Percentiles rank a stretch among this genome's conserved stretches.
Conservation (phyloP, 2,113 vertebrate species). For the Aspidoscelis tigris region DNA sequence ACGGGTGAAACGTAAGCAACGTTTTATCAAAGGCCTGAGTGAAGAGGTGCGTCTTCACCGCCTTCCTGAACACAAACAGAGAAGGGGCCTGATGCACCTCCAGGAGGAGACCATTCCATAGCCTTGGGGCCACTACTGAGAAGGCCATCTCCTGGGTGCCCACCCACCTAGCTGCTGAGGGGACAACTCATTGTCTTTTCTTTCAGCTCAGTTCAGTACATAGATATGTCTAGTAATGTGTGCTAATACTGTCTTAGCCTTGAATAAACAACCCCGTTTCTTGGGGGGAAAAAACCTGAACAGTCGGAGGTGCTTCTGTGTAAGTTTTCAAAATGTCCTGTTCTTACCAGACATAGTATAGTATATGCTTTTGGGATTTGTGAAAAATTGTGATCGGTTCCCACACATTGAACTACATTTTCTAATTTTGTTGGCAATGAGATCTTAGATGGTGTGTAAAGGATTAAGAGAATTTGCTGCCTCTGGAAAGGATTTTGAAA, state of each 20-base stretch:
- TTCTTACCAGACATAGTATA: background rate
- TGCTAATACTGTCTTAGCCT: background rate
- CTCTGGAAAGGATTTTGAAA: constrained; percentile 71
- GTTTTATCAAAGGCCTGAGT: too few species aligned
- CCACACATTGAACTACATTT: constrained; percentile 19
- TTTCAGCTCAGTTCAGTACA: background rate
- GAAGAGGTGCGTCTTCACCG: too few species aligned
- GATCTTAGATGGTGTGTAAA: constrained; percentile 19
- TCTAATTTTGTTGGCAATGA: background rate
- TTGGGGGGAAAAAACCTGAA: background rate
- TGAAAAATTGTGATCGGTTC: constrained; percentile 5
- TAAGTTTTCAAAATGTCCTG: background rate
- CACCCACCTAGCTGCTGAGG: too few species aligned
- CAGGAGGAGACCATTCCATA: too few species aligned
- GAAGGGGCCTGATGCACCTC: too few species aligned
- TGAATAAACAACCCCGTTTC: background rate
- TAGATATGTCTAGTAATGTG: background rate
- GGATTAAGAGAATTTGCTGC: constrained; percentile 62
- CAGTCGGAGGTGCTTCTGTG: background rate
- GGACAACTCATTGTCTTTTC: background rate
- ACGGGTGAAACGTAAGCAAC: too few species aligned
- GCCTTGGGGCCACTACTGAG: too few species aligned
- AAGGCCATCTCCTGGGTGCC: too few species aligned
- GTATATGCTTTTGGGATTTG: background rate
- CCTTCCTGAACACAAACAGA: too few species aligned